These are phyloP conservation scores for Acanthis flammea DNA, from an alignment of 2,797 vertebrate species.

Conservation along the genomic window DNA sequence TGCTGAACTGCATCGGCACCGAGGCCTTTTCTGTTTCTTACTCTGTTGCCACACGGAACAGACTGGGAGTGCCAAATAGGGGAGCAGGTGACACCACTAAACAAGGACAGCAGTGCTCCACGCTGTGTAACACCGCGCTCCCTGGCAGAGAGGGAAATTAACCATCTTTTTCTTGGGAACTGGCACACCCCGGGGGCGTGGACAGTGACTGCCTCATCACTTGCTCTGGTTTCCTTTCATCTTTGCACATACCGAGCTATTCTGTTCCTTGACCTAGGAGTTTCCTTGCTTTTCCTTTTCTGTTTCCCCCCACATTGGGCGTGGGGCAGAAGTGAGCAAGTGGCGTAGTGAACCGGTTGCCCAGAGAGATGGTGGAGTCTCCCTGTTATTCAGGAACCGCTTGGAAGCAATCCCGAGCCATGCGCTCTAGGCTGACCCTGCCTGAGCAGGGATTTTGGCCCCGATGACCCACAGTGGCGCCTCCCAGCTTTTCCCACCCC, in stretches of 20 bases:
- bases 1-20: accelerated
- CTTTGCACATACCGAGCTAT: accelerated
- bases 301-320: accelerated
- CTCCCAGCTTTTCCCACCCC: accelerated
- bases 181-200: accelerated
- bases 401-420: background rate
- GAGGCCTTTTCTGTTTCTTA: background rate
- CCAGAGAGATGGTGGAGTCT: background rate
- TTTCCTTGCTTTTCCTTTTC: background rate
- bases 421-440: accelerated
- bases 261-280: accelerated
- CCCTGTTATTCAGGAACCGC: accelerated
- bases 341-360: accelerated
- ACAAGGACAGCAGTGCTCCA: accelerated
- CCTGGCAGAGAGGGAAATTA: too few relatives aligned
- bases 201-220: accelerated
- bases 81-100: background rate
- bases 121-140: accelerated
- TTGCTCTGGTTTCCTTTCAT: accelerated
- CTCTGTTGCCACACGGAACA: accelerated
- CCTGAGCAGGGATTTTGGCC: background rate
- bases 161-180: background rate
- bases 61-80: accelerated
- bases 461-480: accelerated
- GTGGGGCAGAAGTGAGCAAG: accelerated